phyloP scores from a whole-genome alignment of 2,888 invertebrate genomes.

The Heliothis peltigera region DNA sequence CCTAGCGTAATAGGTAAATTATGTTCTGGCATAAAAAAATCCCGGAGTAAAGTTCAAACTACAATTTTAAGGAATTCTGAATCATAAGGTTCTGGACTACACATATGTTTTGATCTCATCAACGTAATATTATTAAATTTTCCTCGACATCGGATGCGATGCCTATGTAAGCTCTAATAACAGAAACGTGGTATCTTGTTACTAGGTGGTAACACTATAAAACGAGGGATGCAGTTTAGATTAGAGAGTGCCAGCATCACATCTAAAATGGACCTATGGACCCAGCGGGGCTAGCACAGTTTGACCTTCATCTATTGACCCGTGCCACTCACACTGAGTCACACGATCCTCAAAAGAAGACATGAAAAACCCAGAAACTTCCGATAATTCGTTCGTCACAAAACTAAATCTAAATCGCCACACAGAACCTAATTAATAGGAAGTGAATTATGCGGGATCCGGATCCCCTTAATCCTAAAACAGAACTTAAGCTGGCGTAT shows the following conservation, averaged over 20 bases:
- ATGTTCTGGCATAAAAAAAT: constrained; percentile 22
- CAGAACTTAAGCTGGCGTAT: background rate
- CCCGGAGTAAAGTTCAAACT: constrained; percentile 16
- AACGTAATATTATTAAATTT: too few relatives aligned
- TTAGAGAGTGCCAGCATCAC: too few relatives aligned
- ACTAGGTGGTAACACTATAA: too few relatives aligned
- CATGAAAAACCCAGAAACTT: background rate
- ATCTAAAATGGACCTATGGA: too few relatives aligned
- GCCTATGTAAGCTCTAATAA: too few relatives aligned
- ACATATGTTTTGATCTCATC: too few relatives aligned
- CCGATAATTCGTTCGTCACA: background rate
- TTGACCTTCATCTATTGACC: too few relatives aligned
- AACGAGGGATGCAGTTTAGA: too few relatives aligned
- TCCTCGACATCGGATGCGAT: too few relatives aligned
- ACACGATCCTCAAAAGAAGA: background rate
- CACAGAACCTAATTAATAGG: constrained; percentile 22
- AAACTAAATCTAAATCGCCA: constrained; percentile 17
- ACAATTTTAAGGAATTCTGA: constrained; percentile 29
- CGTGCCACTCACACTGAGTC: too few relatives aligned
- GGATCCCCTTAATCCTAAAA: constrained; percentile 7
- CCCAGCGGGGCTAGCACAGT: too few relatives aligned
- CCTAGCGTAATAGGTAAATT: constrained; percentile 10
- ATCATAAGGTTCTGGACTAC: constrained; percentile 11
- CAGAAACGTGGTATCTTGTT: too few relatives aligned
- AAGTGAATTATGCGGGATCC: constrained; percentile 26